Conservation (phyloP, 2,113 vertebrate species). For the Turnix velox region DNA sequence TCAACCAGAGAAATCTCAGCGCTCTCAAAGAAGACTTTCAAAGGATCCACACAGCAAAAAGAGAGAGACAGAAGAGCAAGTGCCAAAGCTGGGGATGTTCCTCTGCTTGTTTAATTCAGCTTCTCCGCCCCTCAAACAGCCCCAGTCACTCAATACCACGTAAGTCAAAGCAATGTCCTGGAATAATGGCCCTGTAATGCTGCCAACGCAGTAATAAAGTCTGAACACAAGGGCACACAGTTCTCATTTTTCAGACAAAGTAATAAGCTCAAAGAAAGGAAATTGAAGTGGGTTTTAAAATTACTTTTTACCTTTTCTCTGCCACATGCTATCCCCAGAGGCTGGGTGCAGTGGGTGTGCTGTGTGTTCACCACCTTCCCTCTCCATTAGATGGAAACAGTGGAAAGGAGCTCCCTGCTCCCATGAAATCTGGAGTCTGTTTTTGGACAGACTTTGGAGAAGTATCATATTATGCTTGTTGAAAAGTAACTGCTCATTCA, state of each 20-base stretch:
- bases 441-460: background rate
- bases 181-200: background rate
- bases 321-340: background rate
- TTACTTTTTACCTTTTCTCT: background rate
- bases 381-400: background rate
- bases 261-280: background rate
- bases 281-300: background rate
- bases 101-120: background rate
- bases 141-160: background rate
- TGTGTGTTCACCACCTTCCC: background rate
- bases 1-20: background rate
- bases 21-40: background rate
- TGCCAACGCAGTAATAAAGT: background rate
- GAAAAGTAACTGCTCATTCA: background rate
- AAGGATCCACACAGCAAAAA: background rate
- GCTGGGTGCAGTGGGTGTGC: background rate
- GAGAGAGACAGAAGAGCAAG: background rate
- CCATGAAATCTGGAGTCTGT: background rate
- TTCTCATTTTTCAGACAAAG: conserved; percentile 33
- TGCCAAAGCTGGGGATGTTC: background rate
- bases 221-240: background rate
- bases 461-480: background rate
- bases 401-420: background rate
- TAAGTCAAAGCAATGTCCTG: background rate
- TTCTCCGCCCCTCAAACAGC: background rate